Evolutionary conservation across 2,797 vertebrate species (phyloP).

Genomic region (Gadopsis marmoratus): DNA sequence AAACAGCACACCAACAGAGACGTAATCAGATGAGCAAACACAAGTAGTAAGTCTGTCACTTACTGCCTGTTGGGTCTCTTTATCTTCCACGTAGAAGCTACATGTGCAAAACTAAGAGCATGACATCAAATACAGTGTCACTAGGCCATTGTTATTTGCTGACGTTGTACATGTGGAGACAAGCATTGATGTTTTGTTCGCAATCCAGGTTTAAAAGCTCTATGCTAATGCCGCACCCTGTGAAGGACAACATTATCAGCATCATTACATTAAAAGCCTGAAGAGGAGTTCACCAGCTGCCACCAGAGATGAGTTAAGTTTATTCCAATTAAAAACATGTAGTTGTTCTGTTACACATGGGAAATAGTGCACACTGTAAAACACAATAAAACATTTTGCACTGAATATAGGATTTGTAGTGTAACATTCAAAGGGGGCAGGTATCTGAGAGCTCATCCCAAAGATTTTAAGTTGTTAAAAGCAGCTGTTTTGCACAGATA

Average conservation of each 20-base stretch:
- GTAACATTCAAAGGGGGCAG: too few species aligned
- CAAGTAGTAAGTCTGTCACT: neutral
- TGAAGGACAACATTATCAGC: neutral
- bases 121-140: neutral
- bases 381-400: neutral
- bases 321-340: neutral
- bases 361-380: neutral
- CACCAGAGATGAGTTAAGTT: neutral
- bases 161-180: neutral
- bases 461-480: neutral
- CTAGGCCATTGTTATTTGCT: too few species aligned
- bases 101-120: neutral
- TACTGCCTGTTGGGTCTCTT: neutral
- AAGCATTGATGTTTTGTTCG: neutral
- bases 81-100: neutral
- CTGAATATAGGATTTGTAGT: neutral
- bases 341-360: neutral
- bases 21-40: neutral
- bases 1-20: slow-evolving; percentile 28
- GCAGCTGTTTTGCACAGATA: too few species aligned
- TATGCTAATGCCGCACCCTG: neutral
- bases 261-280: neutral
- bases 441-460: too few species aligned
- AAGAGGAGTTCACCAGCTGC: neutral
- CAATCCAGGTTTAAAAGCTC: slow-evolving; percentile 2